Conservation (phyloP, 1,140 invertebrate species). For the Drosophila arawakana region DNA sequence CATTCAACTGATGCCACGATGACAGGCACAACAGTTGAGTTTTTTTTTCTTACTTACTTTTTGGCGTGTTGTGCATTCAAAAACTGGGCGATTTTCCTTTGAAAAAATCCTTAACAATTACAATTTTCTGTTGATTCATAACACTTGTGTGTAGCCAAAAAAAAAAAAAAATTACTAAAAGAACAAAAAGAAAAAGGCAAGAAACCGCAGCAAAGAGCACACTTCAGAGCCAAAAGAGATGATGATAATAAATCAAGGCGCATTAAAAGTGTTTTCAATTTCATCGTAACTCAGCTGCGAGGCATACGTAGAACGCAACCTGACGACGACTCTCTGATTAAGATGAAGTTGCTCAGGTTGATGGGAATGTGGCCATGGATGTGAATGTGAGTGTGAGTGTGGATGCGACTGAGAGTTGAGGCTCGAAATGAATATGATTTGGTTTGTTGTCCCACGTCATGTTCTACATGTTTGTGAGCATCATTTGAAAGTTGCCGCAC, state of each 20-base stretch:
- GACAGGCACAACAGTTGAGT: slow-evolving; percentile 46
- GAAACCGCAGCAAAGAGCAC: slow-evolving; percentile 44
- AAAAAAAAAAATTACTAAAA: background rate
- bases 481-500: slow-evolving; percentile 71
- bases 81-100: slow-evolving; percentile 54
- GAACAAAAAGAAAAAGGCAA: background rate
- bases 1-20: slow-evolving; percentile 31
- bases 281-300: slow-evolving; percentile 59
- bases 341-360: slow-evolving; percentile 51
- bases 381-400: slow-evolving; percentile 46
- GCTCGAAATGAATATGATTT: slow-evolving; percentile 45
- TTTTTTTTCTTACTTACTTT: background rate
- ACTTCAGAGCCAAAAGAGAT: slow-evolving; percentile 33
- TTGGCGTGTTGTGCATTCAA: slow-evolving; percentile 24
- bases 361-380: slow-evolving; percentile 11
- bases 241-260: slow-evolving; percentile 78
- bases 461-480: slow-evolving; percentile 71
- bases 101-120: slow-evolving; percentile 67
- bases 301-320: slow-evolving; percentile 48
- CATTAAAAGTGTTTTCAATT: slow-evolving; percentile 80
- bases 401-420: slow-evolving; percentile 11
- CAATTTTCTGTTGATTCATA: slow-evolving; percentile 65
- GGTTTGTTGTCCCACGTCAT: slow-evolving; percentile 70
- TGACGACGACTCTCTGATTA: slow-evolving; percentile 54
- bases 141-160: slow-evolving; percentile 55